Percentiles rank a stretch among this genome's conserved stretches.
Conservation (phyloP, 2,797 vertebrate species). For the Ptychobarbus kaznakovi region DNA sequence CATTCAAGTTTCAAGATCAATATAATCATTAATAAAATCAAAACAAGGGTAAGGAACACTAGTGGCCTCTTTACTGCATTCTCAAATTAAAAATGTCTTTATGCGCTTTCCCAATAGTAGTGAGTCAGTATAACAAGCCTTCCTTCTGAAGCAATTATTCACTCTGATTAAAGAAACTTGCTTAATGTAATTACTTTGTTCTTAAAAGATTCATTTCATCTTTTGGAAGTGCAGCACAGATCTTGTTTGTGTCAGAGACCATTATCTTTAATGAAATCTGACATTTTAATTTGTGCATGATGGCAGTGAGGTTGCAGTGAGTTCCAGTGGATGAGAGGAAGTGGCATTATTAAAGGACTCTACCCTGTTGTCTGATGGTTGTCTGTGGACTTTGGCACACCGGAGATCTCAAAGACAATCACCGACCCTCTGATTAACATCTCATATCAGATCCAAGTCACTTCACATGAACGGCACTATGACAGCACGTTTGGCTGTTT, state of each 20-base stretch:
- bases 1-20: background rate
- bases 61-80: background rate
- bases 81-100: background rate
- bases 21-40: background rate
- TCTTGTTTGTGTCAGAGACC: slow-evolving; percentile 71
- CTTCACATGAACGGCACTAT: background rate
- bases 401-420: slow-evolving; percentile 8
- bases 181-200: slow-evolving; percentile 78
- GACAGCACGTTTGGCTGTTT: background rate
- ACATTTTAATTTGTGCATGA: slow-evolving; percentile 66
- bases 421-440: slow-evolving; percentile 21
- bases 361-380: slow-evolving; percentile 21
- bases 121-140: slow-evolving; percentile 63
- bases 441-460: background rate
- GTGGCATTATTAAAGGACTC: slow-evolving; percentile 18
- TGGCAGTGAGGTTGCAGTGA: slow-evolving; percentile 26
- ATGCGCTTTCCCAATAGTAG: background rate
- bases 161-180: slow-evolving; percentile 74
- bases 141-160: slow-evolving; percentile 76
- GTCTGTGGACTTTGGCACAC: slow-evolving; percentile 2
- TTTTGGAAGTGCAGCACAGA: slow-evolving; percentile 65
- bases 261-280: slow-evolving; percentile 78
- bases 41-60: background rate
- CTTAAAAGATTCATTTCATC: slow-evolving; percentile 78
- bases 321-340: slow-evolving; percentile 56